Evolutionary conservation across 2,797 vertebrate genomes (phyloP).

Genomic region (Malacoctenus gilli): DNA sequence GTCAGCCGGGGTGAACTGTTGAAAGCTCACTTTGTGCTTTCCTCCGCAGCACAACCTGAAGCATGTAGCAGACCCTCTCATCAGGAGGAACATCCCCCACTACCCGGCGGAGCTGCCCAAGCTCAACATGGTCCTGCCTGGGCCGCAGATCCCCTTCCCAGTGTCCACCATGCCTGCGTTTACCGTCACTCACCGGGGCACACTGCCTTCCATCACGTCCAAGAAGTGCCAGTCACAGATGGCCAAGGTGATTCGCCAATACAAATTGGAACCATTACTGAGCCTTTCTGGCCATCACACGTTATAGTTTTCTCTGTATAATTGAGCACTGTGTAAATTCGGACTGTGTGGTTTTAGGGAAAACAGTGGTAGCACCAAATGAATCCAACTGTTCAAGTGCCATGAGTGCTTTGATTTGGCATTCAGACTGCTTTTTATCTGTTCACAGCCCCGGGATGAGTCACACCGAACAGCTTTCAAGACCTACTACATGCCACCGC

Average conservation of each 20-base stretch:
- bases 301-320: too few species aligned
- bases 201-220: constrained; percentile 73
- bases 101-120: constrained; percentile 78
- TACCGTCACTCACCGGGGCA: constrained; percentile 61
- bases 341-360: neutral
- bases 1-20: neutral
- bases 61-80: constrained; percentile 61
- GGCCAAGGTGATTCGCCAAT: constrained; percentile 77
- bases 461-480: constrained; percentile 71
- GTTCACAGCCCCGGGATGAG: constrained; percentile 82
- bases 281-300: too few species aligned
- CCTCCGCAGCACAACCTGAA: constrained; percentile 69
- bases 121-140: constrained; percentile 73
- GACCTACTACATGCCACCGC: constrained; percentile 81
- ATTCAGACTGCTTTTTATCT: constrained; percentile 49
- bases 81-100: constrained; percentile 59
- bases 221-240: constrained; percentile 79
- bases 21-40: neutral
- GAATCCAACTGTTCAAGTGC: constrained; percentile 18
- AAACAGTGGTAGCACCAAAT: neutral
- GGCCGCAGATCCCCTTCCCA: constrained; percentile 71
- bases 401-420: constrained; percentile 27
- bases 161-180: constrained; percentile 68
- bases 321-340: too few species aligned
- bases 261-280: neutral